Base-by-base conservation (phyloP, 2,888 invertebrate species). In the Tetragnatha montana region DNA sequence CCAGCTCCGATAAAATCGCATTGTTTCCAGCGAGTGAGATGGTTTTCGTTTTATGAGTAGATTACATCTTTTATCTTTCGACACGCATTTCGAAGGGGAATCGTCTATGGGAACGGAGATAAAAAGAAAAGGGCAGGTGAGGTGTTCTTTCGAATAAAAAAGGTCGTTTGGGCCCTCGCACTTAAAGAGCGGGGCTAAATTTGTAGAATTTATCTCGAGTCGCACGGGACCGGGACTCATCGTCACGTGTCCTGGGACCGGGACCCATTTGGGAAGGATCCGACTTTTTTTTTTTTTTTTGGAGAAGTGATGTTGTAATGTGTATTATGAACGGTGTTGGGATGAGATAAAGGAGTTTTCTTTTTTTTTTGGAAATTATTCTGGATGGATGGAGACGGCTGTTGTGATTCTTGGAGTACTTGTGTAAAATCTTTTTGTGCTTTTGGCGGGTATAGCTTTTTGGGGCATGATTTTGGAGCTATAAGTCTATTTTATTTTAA, bases 31-130 rank as follows among this genome's bases (percentile, higher is more conserved):
- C 10, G 68, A 14, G 68, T 35, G 70, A 70, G 68, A 83, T 51
- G 83, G 75, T 47, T 83, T 83, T 60, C 75, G 83, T 51, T 75
- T 83, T 83, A 83, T 83, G 83, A 83, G 83, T 75, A 75, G 68
- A 83, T 83, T 75, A 75, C 83, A 75, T 60, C 75, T 68, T 83
- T 83, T 83, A 83, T 83, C 83, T 83, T 83, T 60, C 49, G 68
- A 75, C 60, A 60, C 60, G 68, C 74, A 22, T 68, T 83, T 83
- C 60, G 60, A 19, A 60, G 19, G 17, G 21, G 21, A 49, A 81
- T 71, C 71, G 70, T 82, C 82, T 60, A 14, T 73, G 22, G 22
- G 35, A 51, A 74, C 22, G 60, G 51, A 60, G 47, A 60, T 60
- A 60, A 60, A 60, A 60, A 17, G 17, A 60, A 60, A 60, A 10